Evolutionary conservation across 2,113 vertebrate species (phyloP).

Genomic region (Odocoileus virginianus): DNA sequence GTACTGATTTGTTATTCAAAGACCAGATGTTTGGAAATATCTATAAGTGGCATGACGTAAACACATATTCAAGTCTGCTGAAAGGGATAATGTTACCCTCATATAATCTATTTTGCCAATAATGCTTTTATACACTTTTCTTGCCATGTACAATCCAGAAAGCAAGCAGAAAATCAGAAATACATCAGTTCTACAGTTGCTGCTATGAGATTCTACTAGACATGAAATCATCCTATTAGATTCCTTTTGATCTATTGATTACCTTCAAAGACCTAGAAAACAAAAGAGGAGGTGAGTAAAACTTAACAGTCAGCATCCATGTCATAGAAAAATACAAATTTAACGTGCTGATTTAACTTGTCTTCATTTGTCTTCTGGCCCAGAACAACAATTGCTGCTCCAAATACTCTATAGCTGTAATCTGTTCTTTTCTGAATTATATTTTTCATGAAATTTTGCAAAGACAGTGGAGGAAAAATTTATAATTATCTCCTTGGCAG

Average conservation of each 20-base stretch:
- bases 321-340: conserved; percentile 39
- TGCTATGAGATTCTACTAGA: not conserved
- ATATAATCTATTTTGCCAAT: not conserved
- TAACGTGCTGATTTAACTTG: conserved; percentile 21
- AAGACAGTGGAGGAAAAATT: conserved; percentile 70
- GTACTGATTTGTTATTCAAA: conserved; percentile 5
- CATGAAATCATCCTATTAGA: not conserved
- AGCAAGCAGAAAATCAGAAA: not conserved
- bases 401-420: not conserved
- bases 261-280: not conserved
- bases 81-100: not conserved
- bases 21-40: conserved; percentile 37
- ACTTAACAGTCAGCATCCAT: not conserved
- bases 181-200: not conserved
- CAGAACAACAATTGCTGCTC: not conserved
- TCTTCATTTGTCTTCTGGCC: conserved; percentile 2
- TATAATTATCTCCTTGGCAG: conserved; percentile 74
- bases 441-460: conserved; percentile 42
- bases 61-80: not conserved
- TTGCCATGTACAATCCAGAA: not conserved
- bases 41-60: not conserved
- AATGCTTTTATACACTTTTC: not conserved
- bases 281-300: not conserved
- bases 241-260: not conserved
- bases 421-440: conserved; percentile 31